Percentiles rank a stretch among this genome's conserved stretches.
phyloP scores from a whole-genome alignment of 2,888 invertebrate genomes.

The Anaspis maculata region DNA sequence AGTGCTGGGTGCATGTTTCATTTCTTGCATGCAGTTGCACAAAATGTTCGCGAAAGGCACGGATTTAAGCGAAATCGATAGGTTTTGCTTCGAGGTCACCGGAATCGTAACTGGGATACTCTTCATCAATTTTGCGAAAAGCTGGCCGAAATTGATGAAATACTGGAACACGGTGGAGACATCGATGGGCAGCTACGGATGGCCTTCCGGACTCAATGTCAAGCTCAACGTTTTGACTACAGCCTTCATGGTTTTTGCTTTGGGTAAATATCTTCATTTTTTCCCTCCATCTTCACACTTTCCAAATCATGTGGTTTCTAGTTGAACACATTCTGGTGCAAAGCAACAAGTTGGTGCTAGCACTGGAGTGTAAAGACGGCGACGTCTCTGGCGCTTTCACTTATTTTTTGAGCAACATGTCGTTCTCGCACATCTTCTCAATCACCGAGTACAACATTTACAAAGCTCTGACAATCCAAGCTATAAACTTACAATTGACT shows the following conservation, averaged over 20 bases:
- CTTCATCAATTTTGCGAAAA: slow-evolving; percentile 12
- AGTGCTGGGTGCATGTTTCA: slow-evolving; percentile 6
- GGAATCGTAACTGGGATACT: slow-evolving; percentile 9
- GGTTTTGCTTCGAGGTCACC: slow-evolving; percentile 9
- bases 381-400: slow-evolving; percentile 10
- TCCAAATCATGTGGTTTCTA: too few relatives aligned
- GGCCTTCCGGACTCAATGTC: slow-evolving; percentile 8
- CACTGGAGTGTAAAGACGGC: slow-evolving; percentile 12
- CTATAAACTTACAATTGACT: slow-evolving; percentile 51
- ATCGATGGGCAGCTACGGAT: slow-evolving; percentile 10
- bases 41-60: slow-evolving; percentile 7
- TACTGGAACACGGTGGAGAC: slow-evolving; percentile 14
- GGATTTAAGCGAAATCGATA: slow-evolving; percentile 10
- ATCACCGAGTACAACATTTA: slow-evolving; percentile 15
- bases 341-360: slow-evolving; percentile 13
- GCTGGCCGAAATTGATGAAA: slow-evolving; percentile 15
- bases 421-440: slow-evolving; percentile 15
- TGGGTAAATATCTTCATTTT: slow-evolving; percentile 6
- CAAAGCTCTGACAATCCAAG: slow-evolving; percentile 15
- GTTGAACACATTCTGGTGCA: slow-evolving; percentile 17
- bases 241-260: slow-evolving; percentile 5
- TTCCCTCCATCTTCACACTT: too few relatives aligned
- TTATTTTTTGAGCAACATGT: slow-evolving; percentile 18
- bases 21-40: slow-evolving; percentile 6
- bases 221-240: slow-evolving; percentile 5